phyloP scores from a whole-genome alignment of 1,140 invertebrate genomes.

The Nymphalis io region DNA sequence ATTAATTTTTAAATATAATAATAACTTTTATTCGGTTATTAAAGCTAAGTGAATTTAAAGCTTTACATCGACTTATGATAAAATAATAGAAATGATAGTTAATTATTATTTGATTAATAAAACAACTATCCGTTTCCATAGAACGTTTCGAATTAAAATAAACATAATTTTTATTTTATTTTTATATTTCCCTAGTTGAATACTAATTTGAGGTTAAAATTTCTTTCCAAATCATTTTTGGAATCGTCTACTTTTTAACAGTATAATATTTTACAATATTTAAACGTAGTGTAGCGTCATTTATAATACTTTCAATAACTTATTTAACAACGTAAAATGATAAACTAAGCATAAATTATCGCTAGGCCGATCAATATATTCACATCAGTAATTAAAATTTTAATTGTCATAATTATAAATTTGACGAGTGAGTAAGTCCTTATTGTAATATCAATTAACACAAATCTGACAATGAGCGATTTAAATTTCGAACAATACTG shows the following conservation, averaged over 20 bases:
- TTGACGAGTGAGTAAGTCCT: too few relatives aligned
- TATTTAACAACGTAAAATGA: not conserved
- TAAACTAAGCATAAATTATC: not conserved
- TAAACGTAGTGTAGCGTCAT: not conserved
- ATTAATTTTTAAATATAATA: conserved; percentile 52
- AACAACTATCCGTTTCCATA: not conserved
- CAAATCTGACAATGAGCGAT: too few relatives aligned
- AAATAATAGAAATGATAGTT: conserved; percentile 17
- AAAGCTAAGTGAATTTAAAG: conserved; percentile 80
- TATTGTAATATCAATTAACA: too few relatives aligned
- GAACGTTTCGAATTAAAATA: conserved; percentile 11
- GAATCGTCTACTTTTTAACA: not conserved
- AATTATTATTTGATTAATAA: not conserved
- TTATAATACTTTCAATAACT: conserved; percentile 1
- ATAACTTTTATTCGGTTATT: conserved; percentile 67
- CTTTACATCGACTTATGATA: conserved; percentile 49
- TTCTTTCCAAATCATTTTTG: conserved; percentile 2
- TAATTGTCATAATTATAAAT: not conserved
- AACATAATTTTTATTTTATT: conserved; percentile 1
- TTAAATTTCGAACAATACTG: not conserved
- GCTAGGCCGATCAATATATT: not conserved
- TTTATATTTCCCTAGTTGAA: not conserved
- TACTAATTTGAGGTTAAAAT: not conserved
- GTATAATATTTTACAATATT: not conserved
- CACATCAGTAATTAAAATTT: not conserved